phyloP scores from a whole-genome alignment of 2,888 invertebrate genomes.

The Acrobasis repandana region DNA sequence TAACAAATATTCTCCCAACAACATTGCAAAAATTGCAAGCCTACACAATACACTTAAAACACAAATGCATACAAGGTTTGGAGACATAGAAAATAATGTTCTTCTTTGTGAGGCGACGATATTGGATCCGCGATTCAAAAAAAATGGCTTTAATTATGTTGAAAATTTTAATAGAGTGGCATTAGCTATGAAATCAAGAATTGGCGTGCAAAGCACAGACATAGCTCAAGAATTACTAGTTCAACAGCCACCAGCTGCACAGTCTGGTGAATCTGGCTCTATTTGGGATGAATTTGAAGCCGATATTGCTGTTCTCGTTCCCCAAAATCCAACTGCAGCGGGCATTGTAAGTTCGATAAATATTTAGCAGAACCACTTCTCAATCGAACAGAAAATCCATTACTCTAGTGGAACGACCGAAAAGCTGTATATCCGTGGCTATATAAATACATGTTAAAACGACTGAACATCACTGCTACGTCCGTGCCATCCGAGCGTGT shows the following conservation, averaged over 20 bases:
- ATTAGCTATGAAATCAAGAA: constrained; percentile 25
- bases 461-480: constrained; percentile 26
- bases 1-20: constrained; percentile 2
- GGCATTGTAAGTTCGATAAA: constrained; percentile 32
- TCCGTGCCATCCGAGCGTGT: constrained; percentile 32
- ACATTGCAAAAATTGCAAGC: constrained; percentile 10
- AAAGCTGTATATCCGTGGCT: constrained; percentile 29
- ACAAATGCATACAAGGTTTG: constrained; percentile 21
- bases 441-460: constrained; percentile 24
- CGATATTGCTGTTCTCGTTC: constrained; percentile 26
- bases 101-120: constrained; percentile 23
- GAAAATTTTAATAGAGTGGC: constrained; percentile 29
- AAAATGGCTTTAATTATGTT: constrained; percentile 20
- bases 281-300: constrained; percentile 33
- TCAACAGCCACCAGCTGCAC: constrained; percentile 12
- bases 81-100: constrained; percentile 26
- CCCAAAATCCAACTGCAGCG: constrained; percentile 32
- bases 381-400: constrained; percentile 26
- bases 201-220: constrained; percentile 19
- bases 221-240: constrained; percentile 7
- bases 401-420: constrained; percentile 29
- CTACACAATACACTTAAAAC: constrained; percentile 16
- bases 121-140: constrained; percentile 15
- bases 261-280: constrained; percentile 20
- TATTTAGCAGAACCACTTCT: constrained; percentile 31